Evolutionary conservation across 2,888 invertebrate genomes (phyloP).

Genomic region (Apamea sordens): DNA sequence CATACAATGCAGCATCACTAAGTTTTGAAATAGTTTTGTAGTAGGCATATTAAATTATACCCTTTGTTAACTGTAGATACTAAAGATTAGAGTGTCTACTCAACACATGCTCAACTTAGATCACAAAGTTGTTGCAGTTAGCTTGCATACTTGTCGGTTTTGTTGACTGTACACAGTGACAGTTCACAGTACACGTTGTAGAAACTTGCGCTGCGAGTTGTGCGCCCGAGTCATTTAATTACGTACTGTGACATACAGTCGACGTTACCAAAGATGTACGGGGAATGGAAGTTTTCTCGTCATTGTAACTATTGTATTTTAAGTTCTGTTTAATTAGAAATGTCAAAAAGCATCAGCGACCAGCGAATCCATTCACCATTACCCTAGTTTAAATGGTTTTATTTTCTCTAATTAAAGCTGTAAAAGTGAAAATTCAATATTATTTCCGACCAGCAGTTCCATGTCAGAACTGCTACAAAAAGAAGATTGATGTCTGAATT

Average conservation of each 20-base stretch:
- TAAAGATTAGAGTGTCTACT: slow-evolving; percentile 2
- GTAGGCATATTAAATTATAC: not conserved
- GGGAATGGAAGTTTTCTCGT: slow-evolving; percentile 35
- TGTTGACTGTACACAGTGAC: slow-evolving; percentile 50
- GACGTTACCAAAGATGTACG: slow-evolving; percentile 42
- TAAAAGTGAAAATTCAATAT: not conserved
- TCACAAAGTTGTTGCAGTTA: slow-evolving; percentile 27
- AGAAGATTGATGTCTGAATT: not conserved
- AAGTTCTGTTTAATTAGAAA: not conserved
- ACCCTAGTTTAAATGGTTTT: not conserved
- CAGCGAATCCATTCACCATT: too few species aligned
- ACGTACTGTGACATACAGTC: slow-evolving; percentile 71
- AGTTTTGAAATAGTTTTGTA: too few species aligned
- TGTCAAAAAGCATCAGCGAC: not conserved
- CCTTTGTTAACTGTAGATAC: not conserved
- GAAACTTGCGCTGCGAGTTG: slow-evolving; percentile 71
- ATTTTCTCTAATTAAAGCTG: too few species aligned
- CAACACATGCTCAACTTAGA: slow-evolving; percentile 7
- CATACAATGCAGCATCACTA: too few species aligned
- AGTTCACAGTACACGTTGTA: slow-evolving; percentile 58
- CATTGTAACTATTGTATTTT: not conserved
- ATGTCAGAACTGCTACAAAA: not conserved
- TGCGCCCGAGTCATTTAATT: slow-evolving; percentile 79
- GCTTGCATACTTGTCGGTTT: slow-evolving; percentile 26
- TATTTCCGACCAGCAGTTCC: not conserved